These are phyloP conservation scores for Myiopsitta monachus DNA, from an alignment of 2,113 vertebrate genomes.

Conservation along the genomic window DNA sequence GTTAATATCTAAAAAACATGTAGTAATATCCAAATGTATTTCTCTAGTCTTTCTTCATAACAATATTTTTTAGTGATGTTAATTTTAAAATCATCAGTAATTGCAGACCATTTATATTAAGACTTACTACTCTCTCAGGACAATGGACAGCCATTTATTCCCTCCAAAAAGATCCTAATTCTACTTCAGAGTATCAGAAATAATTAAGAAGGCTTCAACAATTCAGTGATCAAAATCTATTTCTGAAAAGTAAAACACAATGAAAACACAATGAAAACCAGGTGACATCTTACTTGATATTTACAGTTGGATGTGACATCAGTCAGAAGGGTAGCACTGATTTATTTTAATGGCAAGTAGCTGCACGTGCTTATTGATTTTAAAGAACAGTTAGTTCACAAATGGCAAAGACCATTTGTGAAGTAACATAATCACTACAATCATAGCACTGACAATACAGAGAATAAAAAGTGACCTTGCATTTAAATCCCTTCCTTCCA, in stretches of 20 bases:
- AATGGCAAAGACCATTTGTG: conserved; percentile 65
- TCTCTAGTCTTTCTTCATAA: neutral
- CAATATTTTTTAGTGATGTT: neutral
- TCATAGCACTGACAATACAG: conserved; percentile 15
- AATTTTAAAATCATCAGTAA: conserved; percentile 8
- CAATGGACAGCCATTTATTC: conserved; percentile 23
- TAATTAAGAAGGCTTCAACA: conserved; percentile 62
- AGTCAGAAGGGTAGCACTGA: conserved; percentile 62
- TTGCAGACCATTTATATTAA: neutral
- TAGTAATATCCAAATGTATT: neutral
- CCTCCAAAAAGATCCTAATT: conserved; percentile 20
- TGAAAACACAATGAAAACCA: conserved; percentile 67
- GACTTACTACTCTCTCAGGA: neutral
- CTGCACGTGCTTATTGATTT: conserved; percentile 71
- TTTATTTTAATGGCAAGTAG: conserved; percentile 76
- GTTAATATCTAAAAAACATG: neutral
- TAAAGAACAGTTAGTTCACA: conserved; percentile 52
- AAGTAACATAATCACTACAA: conserved; percentile 40
- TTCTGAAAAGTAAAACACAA: conserved; percentile 63
- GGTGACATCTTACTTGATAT: conserved; percentile 74
- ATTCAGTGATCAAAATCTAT: conserved; percentile 45
- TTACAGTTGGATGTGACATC: conserved; percentile 75
- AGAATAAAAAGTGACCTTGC: conserved; percentile 58
- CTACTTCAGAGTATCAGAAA: conserved; percentile 57
- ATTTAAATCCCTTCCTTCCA: neutral